Evolutionary conservation across 2,797 vertebrate genomes (phyloP).

Genomic region (Dipus sagitta): DNA sequence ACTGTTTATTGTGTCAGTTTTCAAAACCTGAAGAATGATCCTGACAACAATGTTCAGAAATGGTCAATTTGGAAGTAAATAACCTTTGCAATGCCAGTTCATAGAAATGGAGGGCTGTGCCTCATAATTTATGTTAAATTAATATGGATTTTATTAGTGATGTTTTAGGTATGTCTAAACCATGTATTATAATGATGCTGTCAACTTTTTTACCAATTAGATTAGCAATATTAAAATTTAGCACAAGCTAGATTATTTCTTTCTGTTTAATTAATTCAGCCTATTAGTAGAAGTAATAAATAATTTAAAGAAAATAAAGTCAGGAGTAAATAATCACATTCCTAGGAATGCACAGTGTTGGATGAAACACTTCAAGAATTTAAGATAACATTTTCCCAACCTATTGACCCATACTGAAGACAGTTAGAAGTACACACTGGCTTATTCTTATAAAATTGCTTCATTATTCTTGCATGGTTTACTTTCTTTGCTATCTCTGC

Average conservation of each 20-base stretch:
- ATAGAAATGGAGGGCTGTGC: background rate
- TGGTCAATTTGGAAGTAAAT: background rate
- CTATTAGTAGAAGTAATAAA: background rate
- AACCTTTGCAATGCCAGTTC: slow-evolving; percentile 6
- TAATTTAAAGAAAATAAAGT: slow-evolving; percentile 20
- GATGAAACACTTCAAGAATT: slow-evolving; percentile 29
- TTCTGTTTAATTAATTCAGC: background rate
- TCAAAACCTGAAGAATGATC: slow-evolving; percentile 14
- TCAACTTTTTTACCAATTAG: slow-evolving; percentile 19
- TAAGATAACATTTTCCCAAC: slow-evolving; percentile 21
- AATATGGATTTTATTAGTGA: slow-evolving; percentile 32
- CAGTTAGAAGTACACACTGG: background rate
- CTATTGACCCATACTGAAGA: background rate
- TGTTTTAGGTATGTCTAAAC: slow-evolving; percentile 20
- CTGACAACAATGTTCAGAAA: background rate
- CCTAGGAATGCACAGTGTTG: background rate
- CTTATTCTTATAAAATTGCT: background rate
- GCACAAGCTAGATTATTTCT: background rate
- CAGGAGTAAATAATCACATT: background rate
- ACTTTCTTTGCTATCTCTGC: background rate
- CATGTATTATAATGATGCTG: background rate
- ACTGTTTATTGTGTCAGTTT: slow-evolving; percentile 18
- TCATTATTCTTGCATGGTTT: background rate
- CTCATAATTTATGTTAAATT: slow-evolving; percentile 26
- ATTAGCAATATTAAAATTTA: background rate